Evolutionary conservation across 2,888 invertebrate genomes (phyloP).

Genomic region (Hirtodrosophila alboralis): DNA sequence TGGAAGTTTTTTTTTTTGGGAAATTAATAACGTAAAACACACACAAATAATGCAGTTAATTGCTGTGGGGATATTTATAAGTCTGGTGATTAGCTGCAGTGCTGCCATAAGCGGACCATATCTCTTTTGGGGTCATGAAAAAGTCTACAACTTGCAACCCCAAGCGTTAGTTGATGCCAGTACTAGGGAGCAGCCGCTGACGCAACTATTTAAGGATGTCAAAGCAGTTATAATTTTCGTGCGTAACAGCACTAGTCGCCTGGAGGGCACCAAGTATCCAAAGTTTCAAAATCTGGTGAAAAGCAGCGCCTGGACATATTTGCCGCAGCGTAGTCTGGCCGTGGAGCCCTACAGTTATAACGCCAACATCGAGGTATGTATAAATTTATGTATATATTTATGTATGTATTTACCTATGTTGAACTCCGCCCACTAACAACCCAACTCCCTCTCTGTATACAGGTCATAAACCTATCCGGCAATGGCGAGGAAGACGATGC

Average conservation of each 20-base stretch:
- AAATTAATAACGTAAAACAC: background rate
- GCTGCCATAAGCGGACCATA: slow-evolving; percentile 87
- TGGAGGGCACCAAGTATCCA: slow-evolving; percentile 86
- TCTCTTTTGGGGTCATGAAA: slow-evolving; percentile 86
- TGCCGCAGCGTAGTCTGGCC: slow-evolving; percentile 86
- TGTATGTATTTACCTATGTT: background rate
- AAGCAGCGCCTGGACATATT: slow-evolving; percentile 85
- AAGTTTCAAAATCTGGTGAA: slow-evolving; percentile 86
- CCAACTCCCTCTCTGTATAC: slow-evolving; percentile 2
- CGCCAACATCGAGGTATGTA: slow-evolving; percentile 86
- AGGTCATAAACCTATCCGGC: slow-evolving; percentile 85
- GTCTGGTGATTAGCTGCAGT: slow-evolving; percentile 66
- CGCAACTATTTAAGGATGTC: slow-evolving; percentile 86
- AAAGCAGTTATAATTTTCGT: slow-evolving; percentile 87
- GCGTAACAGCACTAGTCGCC: slow-evolving; percentile 86
- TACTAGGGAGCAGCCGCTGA: slow-evolving; percentile 85
- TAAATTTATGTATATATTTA: background rate
- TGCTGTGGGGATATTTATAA: slow-evolving; percentile 61
- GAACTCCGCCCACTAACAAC: background rate
- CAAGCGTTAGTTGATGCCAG: slow-evolving; percentile 85
- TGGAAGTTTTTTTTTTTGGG: slow-evolving; percentile 2
- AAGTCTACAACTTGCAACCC: slow-evolving; percentile 84
- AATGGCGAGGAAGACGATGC: slow-evolving; percentile 86
- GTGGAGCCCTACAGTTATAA: slow-evolving; percentile 87
- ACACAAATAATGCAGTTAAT: slow-evolving; percentile 69